Percentiles rank a stretch among this genome's conserved stretches.
These are phyloP conservation scores for Neoitamus cyanurus DNA, from an alignment of 2,888 invertebrate genomes.

Conservation along the genomic window DNA sequence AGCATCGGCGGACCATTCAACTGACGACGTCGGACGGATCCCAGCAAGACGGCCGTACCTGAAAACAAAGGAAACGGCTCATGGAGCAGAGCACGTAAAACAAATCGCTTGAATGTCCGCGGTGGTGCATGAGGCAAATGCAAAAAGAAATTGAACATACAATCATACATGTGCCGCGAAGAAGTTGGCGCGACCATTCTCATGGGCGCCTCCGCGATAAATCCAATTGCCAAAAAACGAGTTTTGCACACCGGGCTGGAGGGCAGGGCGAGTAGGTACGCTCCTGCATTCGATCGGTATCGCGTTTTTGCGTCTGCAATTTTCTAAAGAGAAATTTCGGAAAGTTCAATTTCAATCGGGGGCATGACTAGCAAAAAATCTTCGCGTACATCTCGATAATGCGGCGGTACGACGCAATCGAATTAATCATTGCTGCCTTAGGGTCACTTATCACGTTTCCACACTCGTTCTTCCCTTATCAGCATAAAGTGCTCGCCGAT, in stretches of 20 bases:
- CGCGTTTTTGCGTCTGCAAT: conserved; percentile 17
- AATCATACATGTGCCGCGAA: conserved; percentile 12
- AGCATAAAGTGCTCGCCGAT: not conserved
- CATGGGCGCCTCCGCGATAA: not conserved
- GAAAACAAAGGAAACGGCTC: conserved; percentile 26
- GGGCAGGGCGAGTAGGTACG: conserved; percentile 20
- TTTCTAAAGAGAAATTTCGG: conserved; percentile 40
- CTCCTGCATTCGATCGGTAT: conserved; percentile 22
- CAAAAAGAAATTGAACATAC: conserved; percentile 18
- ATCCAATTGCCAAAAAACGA: conserved; percentile 39
- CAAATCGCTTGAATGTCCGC: conserved; percentile 2
- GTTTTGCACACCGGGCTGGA: not conserved
- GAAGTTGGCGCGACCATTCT: not conserved
- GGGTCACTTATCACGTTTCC: not conserved
- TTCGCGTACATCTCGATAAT: not conserved
- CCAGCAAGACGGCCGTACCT: not conserved
- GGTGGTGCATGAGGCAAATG: not conserved
- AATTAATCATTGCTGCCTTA: not conserved
- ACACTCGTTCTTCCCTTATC: not conserved
- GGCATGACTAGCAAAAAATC: conserved; percentile 11
- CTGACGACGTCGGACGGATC: not conserved
- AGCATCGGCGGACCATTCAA: not conserved
- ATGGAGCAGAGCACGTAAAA: not conserved
- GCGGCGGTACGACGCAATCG: not conserved
- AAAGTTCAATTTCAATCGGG: conserved; percentile 24